Conservation (phyloP, 2,888 invertebrate species). For the Pyrgus malvae region DNA sequence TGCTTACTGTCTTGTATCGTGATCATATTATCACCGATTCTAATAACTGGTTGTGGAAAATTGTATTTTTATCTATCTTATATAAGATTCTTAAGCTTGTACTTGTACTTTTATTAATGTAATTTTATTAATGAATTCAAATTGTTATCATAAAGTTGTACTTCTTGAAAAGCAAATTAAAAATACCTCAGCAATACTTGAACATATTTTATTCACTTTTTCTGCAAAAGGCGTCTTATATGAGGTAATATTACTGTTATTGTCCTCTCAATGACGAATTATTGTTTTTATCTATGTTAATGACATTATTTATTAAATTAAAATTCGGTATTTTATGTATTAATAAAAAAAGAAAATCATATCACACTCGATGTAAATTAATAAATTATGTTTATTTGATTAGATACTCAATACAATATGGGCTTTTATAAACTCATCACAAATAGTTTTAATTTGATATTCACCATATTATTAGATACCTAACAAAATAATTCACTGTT, state of each 20-base stretch:
- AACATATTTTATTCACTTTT: background rate
- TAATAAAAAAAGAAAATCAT: slow-evolving; percentile 48
- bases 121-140: too few species aligned
- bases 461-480: background rate
- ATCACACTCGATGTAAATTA: slow-evolving; percentile 54
- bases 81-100: background rate
- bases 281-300: slow-evolving; percentile 40
- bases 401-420: slow-evolving; percentile 11
- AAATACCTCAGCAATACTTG: background rate
- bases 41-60: slow-evolving; percentile 18
- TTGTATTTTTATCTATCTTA: background rate
- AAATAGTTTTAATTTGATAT: slow-evolving; percentile 6
- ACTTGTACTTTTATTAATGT: too few species aligned
- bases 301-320: slow-evolving; percentile 28
- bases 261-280: slow-evolving; percentile 61
- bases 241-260: slow-evolving; percentile 34
- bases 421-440: slow-evolving; percentile 7
- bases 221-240: background rate
- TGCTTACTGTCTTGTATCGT: background rate
- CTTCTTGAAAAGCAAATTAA: background rate
- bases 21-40: too few species aligned
- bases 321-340: slow-evolving; percentile 42
- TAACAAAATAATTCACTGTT: background rate
- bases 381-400: slow-evolving; percentile 37
- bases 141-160: too few species aligned